Evolutionary conservation across 2,797 vertebrate species (phyloP).

Genomic region (Hipposideros larvatus): DNA sequence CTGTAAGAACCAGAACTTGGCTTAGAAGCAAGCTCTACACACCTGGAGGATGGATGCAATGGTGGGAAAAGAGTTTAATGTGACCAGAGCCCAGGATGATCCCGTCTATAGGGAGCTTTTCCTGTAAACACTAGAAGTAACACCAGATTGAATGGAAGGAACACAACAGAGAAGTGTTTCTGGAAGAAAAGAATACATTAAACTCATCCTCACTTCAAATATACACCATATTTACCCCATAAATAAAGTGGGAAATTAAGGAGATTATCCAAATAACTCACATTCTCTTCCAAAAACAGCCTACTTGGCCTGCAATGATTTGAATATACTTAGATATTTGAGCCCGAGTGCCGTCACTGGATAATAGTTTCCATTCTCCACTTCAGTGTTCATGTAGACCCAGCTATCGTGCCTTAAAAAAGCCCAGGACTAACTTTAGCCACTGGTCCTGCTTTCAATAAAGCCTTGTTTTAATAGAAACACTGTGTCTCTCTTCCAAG

Average conservation of each 20-base stretch:
- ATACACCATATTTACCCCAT: slow-evolving; percentile 50
- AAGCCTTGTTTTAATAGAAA: slow-evolving; percentile 84
- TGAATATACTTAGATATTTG: slow-evolving; percentile 70
- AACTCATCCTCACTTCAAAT: slow-evolving; percentile 57
- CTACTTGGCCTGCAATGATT: slow-evolving; percentile 33
- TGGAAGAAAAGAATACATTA: slow-evolving; percentile 38
- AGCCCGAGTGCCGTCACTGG: slow-evolving; percentile 45
- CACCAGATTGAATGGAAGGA: not conserved
- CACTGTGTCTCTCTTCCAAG: slow-evolving; percentile 71
- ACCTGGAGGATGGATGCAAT: not conserved
- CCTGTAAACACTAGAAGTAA: not conserved
- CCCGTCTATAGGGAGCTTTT: not conserved
- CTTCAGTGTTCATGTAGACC: slow-evolving; percentile 56
- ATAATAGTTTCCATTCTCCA: slow-evolving; percentile 73
- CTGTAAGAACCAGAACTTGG: not conserved
- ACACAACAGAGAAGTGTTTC: slow-evolving; percentile 40
- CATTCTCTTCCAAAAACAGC: slow-evolving; percentile 61
- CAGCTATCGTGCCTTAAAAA: slow-evolving; percentile 77
- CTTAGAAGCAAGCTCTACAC: not conserved
- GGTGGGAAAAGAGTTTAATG: not conserved
- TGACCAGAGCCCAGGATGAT: not conserved
- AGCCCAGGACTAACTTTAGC: slow-evolving; percentile 80
- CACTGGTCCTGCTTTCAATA: slow-evolving; percentile 81
- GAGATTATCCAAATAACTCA: slow-evolving; percentile 73
- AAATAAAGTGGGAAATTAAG: slow-evolving; percentile 68